Evolutionary conservation across 2,113 vertebrate genomes (phyloP).

Genomic region (Lontra canadensis): DNA sequence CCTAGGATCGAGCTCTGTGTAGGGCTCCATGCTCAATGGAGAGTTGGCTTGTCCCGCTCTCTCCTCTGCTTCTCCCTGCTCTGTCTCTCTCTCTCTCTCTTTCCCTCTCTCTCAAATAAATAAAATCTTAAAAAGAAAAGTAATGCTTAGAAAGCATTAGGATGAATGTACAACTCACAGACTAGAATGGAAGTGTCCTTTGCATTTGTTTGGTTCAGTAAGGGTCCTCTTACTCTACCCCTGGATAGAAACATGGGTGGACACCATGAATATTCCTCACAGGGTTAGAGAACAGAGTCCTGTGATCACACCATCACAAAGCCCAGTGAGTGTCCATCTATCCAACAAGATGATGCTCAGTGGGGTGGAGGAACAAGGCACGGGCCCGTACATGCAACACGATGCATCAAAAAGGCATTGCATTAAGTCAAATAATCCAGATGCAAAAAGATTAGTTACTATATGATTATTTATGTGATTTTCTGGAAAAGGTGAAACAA

Average conservation of each 20-base stretch:
- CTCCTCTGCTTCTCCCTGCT: background rate
- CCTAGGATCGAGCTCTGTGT: background rate
- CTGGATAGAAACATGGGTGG: background rate
- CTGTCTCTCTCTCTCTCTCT: background rate
- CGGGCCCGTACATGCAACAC: fast-evolving
- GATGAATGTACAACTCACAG: background rate
- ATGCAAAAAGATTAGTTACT: background rate
- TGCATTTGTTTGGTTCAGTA: background rate
- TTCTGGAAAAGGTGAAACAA: background rate
- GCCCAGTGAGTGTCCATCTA: background rate
- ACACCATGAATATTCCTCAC: background rate
- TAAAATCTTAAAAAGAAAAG: background rate
- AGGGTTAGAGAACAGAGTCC: background rate
- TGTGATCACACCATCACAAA: background rate
- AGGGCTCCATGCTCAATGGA: background rate
- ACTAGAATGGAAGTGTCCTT: background rate
- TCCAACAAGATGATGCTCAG: background rate
- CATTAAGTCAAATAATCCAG: background rate
- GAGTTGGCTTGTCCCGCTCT: background rate
- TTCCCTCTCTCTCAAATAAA: background rate
- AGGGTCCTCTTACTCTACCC: background rate
- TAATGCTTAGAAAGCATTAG: background rate
- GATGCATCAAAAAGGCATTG: background rate
- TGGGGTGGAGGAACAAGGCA: background rate
- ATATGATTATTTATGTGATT: background rate